Conservation (phyloP, 2,113 vertebrate species). For the Megaleporinus macrocephalus region DNA sequence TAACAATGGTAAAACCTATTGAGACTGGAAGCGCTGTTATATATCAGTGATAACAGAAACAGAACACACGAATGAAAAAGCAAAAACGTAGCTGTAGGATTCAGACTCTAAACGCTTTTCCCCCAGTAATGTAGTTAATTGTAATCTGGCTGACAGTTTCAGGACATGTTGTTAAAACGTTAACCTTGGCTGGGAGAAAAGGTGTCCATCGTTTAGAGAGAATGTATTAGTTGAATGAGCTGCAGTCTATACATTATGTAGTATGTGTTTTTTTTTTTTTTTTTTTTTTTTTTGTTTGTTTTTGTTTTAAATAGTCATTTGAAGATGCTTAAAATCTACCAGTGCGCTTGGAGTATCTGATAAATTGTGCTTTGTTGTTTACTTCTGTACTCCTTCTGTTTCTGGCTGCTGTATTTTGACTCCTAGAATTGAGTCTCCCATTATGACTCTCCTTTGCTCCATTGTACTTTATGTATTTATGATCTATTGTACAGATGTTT, state of each 20-base stretch:
- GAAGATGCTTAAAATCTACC: not conserved
- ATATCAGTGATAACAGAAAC: too few relatives aligned
- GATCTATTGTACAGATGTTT: conserved; percentile 41
- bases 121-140: too few relatives aligned
- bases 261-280: not conserved
- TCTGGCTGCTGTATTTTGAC: not conserved
- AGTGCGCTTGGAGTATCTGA: not conserved
- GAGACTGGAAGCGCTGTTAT: too few relatives aligned
- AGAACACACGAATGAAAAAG: too few relatives aligned
- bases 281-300: too few relatives aligned
- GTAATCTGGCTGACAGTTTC: too few relatives aligned
- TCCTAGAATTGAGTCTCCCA: not conserved
- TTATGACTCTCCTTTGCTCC: conserved; percentile 9
- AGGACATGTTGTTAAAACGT: too few relatives aligned
- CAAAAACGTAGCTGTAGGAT: too few relatives aligned
- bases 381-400: conserved; percentile 1
- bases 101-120: too few relatives aligned
- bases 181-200: not conserved
- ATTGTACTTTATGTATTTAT: conserved; percentile 47
- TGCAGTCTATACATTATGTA: not conserved
- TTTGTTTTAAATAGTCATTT: not conserved
- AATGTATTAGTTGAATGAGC: not conserved
- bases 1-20: too few relatives aligned
- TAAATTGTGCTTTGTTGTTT: not conserved
- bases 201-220: not conserved